Percentiles rank a stretch among this genome's conserved stretches.
Conservation (phyloP, 2,888 invertebrate species). For the Embidobia sp. region DNA sequence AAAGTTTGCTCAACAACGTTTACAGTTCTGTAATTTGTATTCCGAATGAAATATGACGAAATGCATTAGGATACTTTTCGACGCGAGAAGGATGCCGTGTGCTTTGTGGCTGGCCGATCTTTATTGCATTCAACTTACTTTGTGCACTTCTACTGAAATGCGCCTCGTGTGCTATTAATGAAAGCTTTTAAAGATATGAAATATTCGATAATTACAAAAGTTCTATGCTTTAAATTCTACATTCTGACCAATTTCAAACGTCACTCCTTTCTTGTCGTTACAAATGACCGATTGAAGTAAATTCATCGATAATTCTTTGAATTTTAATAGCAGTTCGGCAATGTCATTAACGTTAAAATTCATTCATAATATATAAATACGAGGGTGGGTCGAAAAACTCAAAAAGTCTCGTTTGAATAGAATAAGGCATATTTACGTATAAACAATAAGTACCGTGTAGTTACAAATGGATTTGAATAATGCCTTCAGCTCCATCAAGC, state of each 20-base stretch:
- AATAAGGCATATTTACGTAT: too few relatives aligned
- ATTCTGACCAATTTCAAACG: constrained; percentile 57
- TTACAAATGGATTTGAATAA: too few relatives aligned
- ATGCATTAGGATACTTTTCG: constrained; percentile 41
- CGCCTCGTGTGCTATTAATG: constrained; percentile 70
- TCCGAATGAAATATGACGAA: constrained; percentile 51
- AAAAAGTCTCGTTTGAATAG: too few relatives aligned
- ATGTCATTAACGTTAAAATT: too few relatives aligned
- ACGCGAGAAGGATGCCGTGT: constrained; percentile 44
- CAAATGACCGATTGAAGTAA: constrained; percentile 62
- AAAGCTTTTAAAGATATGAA: constrained; percentile 78
- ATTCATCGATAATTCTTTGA: constrained; percentile 56
- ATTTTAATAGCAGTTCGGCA: constrained; percentile 61
- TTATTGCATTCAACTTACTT: constrained; percentile 71
- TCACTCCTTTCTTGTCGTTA: constrained; percentile 62
- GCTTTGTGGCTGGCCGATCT: constrained; percentile 65
- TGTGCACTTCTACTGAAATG: constrained; percentile 31
- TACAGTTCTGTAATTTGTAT: constrained; percentile 44
- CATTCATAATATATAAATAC: too few relatives aligned
- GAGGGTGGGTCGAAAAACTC: too few relatives aligned
- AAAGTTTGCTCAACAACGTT: constrained; percentile 28
- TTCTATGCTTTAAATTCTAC: constrained; percentile 78
- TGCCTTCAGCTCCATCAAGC: too few relatives aligned
- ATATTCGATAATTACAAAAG: constrained; percentile 80
- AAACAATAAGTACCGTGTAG: too few relatives aligned